Percentiles rank a stretch among this genome's conserved stretches.
These are phyloP conservation scores for Diarsia rubi DNA, from an alignment of 2,888 invertebrate species.

Conservation along the genomic window DNA sequence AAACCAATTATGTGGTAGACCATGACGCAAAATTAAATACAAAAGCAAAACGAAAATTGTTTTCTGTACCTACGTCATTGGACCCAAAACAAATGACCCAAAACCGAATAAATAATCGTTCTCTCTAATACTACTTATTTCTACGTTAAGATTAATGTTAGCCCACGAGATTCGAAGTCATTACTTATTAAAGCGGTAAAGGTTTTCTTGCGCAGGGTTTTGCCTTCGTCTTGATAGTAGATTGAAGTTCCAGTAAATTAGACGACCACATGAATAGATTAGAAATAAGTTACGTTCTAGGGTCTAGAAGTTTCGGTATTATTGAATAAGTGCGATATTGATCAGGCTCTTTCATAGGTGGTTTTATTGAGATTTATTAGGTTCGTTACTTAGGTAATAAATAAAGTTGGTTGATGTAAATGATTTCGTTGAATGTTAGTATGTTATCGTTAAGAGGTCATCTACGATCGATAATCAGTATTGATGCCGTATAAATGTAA, in stretches of 20 bases:
- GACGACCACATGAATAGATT: conserved; percentile 61
- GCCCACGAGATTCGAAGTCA: conserved; percentile 46
- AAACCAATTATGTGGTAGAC: not conserved
- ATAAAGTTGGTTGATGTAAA: not conserved
- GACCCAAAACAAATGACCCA: conserved; percentile 1
- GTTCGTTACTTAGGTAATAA: not conserved
- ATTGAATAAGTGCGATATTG: conserved; percentile 51
- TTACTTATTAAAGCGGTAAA: conserved; percentile 63
- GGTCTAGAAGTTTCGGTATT: conserved; percentile 50
- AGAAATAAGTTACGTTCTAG: conserved; percentile 51
- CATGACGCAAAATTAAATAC: not conserved
- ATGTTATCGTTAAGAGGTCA: not conserved
- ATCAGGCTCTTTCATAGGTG: conserved; percentile 16
- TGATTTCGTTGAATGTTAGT: conserved; percentile 1
- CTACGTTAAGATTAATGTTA: conserved; percentile 49
- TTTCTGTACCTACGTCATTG: not conserved
- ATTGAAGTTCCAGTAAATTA: conserved; percentile 62
- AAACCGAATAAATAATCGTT: conserved; percentile 28
- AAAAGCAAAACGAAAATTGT: not conserved
- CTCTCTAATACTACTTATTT: conserved; percentile 12
- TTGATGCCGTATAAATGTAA: not conserved
- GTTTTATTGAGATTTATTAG: conserved; percentile 14
- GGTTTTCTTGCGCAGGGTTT: conserved; percentile 46
- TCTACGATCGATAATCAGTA: not conserved
- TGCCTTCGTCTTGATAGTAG: conserved; percentile 49